These are phyloP conservation scores for Bergia puertoricense DNA, from an alignment of 92 coral and sea anemone species.

Conservation along the genomic window DNA sequence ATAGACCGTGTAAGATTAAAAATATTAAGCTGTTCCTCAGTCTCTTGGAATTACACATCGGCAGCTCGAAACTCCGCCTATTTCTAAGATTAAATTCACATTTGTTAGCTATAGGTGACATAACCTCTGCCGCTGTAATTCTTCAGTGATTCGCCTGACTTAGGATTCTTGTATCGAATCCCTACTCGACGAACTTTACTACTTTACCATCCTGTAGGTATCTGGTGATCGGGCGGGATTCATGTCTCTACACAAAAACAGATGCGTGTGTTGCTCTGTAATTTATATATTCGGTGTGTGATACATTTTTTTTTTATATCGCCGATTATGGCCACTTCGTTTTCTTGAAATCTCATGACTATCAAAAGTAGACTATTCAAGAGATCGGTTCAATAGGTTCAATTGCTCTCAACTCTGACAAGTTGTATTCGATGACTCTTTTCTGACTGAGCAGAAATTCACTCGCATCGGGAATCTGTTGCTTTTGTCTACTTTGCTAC, in stretches of 20 bases:
- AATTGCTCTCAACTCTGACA: conserved; percentile 1
- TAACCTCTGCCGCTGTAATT: no score
- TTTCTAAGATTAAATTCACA: no score
- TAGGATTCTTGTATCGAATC: no score
- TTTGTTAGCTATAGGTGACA: no score
- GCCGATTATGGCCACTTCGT: conserved; percentile 29
- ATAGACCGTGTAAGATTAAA: no score
- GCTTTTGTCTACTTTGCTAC: conserved; percentile 50
- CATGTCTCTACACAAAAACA: conserved; percentile 29
- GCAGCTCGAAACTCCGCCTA: no score
- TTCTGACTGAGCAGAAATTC: conserved; percentile 51
- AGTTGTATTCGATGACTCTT: conserved; percentile 58
- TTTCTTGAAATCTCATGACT: conserved; percentile 20
- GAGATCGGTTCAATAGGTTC: conserved; percentile 6
- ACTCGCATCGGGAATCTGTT: conserved; percentile 59
- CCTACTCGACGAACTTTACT: no score
- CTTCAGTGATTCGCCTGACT: no score
- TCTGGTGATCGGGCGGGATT: background rate
- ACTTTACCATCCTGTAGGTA: background rate
- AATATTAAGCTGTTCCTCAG: no score
- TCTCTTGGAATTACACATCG: no score
- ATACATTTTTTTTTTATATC: conserved; percentile 40
- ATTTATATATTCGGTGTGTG: conserved; percentile 21
- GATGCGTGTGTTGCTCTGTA: conserved; percentile 37
- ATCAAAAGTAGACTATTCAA: conserved; percentile 26